These are phyloP conservation scores for Zaprionus tsacasi DNA, from an alignment of 1,140 invertebrate species.

Conservation along the genomic window DNA sequence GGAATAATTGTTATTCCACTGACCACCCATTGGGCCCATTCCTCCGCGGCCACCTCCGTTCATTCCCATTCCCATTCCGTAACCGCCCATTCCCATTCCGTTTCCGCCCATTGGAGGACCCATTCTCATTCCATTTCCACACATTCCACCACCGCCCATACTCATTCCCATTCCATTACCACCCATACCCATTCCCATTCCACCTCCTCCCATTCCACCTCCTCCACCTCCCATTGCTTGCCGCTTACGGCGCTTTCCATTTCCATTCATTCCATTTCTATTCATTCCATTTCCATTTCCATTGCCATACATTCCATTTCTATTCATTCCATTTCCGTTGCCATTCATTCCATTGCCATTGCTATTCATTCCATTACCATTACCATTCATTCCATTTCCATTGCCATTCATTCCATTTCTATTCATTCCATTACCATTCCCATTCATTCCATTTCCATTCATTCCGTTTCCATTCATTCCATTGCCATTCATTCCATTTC, in stretches of 20 bases:
- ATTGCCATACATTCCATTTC: neutral
- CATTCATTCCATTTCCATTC: slow-evolving; percentile 16
- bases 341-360: slow-evolving; percentile 1
- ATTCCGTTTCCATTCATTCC: slow-evolving; percentile 23
- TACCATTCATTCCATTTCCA: slow-evolving; percentile 31
- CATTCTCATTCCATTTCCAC: slow-evolving; percentile 22
- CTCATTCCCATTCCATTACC: neutral
- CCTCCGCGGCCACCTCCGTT: slow-evolving; percentile 13
- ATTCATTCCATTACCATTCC: neutral
- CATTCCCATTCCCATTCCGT: slow-evolving; percentile 25
- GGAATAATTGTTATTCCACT: slow-evolving; percentile 25
- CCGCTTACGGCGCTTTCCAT: slow-evolving; percentile 22
- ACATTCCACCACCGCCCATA: slow-evolving; percentile 10
- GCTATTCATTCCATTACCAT: neutral
- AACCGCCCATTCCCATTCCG: neutral
- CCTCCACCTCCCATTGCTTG: slow-evolving; percentile 5
- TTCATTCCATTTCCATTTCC: slow-evolving; percentile 6
- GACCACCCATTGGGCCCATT: slow-evolving; percentile 12
- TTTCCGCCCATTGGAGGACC: neutral
- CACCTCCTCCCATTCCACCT: neutral
- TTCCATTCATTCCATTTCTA: neutral
- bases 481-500: slow-evolving; percentile 25
- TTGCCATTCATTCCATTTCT: neutral
- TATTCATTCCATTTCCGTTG: neutral
- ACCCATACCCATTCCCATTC: slow-evolving; percentile 17